These are phyloP conservation scores for Lochmaea crataegi DNA, from an alignment of 2,888 invertebrate genomes.

Conservation along the genomic window DNA sequence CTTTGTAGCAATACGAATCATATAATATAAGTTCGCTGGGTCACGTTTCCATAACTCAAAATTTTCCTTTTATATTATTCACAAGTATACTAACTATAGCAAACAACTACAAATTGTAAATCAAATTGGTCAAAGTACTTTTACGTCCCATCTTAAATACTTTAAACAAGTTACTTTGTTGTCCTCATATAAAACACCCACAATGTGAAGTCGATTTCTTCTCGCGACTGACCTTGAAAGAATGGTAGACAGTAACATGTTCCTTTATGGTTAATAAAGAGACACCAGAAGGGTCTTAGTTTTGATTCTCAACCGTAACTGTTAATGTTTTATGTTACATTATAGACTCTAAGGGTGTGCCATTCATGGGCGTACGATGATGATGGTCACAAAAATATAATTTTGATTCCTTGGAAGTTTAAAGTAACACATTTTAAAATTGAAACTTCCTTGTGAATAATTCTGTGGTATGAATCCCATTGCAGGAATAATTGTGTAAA, in stretches of 20 bases:
- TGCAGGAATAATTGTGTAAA: no score
- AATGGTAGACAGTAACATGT: constrained; percentile 25
- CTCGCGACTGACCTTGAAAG: constrained; percentile 16
- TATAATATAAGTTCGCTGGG: no score
- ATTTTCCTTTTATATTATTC: no score
- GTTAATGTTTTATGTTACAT: constrained; percentile 17
- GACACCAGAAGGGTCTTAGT: constrained; percentile 9
- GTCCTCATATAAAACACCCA: background rate
- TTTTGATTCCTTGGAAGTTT: background rate
- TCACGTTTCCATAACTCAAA: no score
- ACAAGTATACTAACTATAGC: no score
- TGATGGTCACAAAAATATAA: background rate
- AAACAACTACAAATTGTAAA: no score
- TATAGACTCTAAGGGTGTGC: constrained; percentile 12
- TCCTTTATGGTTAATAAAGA: constrained; percentile 25
- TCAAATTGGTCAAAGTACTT: background rate
- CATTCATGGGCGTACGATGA: constrained; percentile 7
- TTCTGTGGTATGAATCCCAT: no score
- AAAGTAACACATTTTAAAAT: no score
- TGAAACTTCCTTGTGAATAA: no score
- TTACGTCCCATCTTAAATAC: background rate
- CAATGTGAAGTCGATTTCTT: constrained; percentile 1
- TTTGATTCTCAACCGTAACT: constrained; percentile 1
- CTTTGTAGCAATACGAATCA: no score
- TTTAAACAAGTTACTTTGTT: background rate